phyloP scores from a whole-genome alignment of 2,113 vertebrate genomes.

The Dendropsophus ebraccatus region DNA sequence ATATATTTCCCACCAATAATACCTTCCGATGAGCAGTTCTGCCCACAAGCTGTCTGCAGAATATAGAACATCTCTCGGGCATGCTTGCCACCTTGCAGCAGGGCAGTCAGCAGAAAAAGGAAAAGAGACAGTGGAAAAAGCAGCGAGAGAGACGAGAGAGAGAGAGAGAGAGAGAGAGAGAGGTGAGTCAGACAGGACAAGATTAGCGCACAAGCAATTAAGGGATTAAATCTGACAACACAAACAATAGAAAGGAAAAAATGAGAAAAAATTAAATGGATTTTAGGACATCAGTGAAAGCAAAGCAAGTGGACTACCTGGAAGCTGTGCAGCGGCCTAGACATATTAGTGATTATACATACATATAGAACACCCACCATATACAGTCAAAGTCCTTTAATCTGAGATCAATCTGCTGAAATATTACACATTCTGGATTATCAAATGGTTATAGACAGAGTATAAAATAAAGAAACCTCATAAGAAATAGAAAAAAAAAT shows the following conservation, averaged over 20 bases:
- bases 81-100: constrained; percentile 96
- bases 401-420: not conserved
- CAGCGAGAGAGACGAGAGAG: constrained; percentile 79
- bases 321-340: not conserved
- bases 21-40: constrained; percentile 99
- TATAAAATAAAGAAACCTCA: too few relatives aligned
- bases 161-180: constrained; percentile 75
- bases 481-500: too few relatives aligned
- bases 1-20: constrained; percentile 84
- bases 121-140: constrained; percentile 79
- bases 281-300: constrained; percentile 37
- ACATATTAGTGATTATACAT: not conserved
- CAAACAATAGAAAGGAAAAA: not conserved
- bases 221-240: constrained; percentile 37
- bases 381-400: not conserved
- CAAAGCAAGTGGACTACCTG: not conserved
- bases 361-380: constrained; percentile 55
- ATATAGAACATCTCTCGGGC: constrained; percentile 99
- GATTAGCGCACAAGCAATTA: constrained; percentile 63
- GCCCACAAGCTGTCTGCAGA: constrained; percentile 96
- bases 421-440: not conserved
- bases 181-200: constrained; percentile 72
- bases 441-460: not conserved
- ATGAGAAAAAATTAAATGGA: not conserved
- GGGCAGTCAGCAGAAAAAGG: constrained; percentile 85